Evolutionary conservation across 2,797 vertebrate species (phyloP), one percentile per base, ranked within the genome.

Genomic region (Melanotaenia trifasciata): DNA sequence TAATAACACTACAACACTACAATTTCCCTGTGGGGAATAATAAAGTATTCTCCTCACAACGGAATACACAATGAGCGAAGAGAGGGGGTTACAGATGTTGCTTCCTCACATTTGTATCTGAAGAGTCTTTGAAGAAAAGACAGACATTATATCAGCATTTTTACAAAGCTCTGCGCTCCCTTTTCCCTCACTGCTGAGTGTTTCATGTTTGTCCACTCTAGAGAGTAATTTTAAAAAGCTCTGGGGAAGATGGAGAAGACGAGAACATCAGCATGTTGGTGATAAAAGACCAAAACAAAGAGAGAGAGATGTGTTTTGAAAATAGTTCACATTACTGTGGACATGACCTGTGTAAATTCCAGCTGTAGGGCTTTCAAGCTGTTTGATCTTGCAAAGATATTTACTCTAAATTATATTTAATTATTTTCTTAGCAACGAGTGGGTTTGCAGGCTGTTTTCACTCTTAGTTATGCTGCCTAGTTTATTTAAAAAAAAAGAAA

Each of bases 231-330:
- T 79, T 38, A 57, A 72, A 70, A 73, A 66, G 35, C 57, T 64
- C 54, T 32, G 60, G 53, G 58, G 58, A 38, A 74, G 58, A 69
- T 51, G 33, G 43, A 61, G 57, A 45, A 24, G 43, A 32, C 26
- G 36, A 58, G 35, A 47, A 61, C 0, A 18, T 45, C 5, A 8
- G 59, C 33, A 71, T 45, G 62, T 56, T 40, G 74, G 36, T 60
- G 69, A 81, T 79, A 28, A 86, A 79, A 76, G 72, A 24, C 43
- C 61, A 67, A 43, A 75, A 67, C 47, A 79, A 80, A 79, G 47
- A 57, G 35, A 53, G 54, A 40, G 26, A 50, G n/a, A 72, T 38
- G 36, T 24, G 20, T 61, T 74, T 61, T 45, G 32, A 70, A 75
- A 76, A 79, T 43, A 5, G 73, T 72, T 74, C 10, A 1, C 67